Evolutionary conservation across 1,140 invertebrate genomes (phyloP), one percentile per base, ranked within the genome.

Genomic region (Panulirus ornatus): DNA sequence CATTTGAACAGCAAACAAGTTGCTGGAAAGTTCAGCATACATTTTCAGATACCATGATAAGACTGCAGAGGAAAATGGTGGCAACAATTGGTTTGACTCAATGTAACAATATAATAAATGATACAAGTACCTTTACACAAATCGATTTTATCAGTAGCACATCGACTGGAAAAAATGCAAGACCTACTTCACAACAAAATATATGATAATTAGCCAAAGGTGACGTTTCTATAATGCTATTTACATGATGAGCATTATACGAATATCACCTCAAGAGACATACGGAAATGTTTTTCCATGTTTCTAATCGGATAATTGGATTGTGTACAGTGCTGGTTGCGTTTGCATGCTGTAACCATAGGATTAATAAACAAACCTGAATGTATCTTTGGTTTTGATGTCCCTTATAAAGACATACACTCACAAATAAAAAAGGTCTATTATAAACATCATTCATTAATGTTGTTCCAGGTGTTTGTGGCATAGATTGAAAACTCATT

Each of bases 241-340:
- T 8, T 16, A 11, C 22, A 6, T 42, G 2, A 9, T 40, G 11
- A 40, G 44, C 38, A 40, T 42, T 76, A 63, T n/a, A 66, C 2
- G 5, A 83, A 58, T 54, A 2, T 27, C 22, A 47, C 42, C 19
- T 79, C 2, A 19, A 16, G 11, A 79, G 19, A 58, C 27, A 36
- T 58, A 6, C 22, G 11, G 44, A 66, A 11, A 44, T 27, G 3
- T 40, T 70, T 40, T 6, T 27, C 36, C 30, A 19, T 40, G 81
- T 14, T 81, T 82, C 40, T 63, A 63, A 84, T 84, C 71, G 82
- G 82, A 84, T 63, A 63, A 84, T 84, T 84, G 82, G 82, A 84
- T 71, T 84, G 82, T 84, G 82, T 84, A 84, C 82, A 84, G 63
- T 84, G 82, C 82, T 70, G 82, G 82, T 66, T 70, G 82, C 42